Base-by-base conservation (phyloP, 2,113 vertebrate species). In the Peromyscus californicus region DNA sequence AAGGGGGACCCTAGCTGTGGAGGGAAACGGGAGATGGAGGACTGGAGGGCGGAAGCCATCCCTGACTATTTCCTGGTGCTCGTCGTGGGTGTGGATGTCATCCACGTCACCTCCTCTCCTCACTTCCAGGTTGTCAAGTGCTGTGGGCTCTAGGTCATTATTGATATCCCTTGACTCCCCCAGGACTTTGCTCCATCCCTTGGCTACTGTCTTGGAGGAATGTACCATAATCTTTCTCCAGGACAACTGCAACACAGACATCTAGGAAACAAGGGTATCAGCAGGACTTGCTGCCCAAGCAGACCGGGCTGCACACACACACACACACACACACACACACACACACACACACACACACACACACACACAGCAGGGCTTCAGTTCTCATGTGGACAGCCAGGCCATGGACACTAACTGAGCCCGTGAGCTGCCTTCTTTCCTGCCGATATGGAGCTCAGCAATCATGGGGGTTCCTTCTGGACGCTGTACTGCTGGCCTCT, bases 181-280 rank as follows among this genome's bases (percentile, higher is more conserved):
- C 75, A 65, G 0, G 29, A 82, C 80, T 92, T 42, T 92, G 93
- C 51, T 89, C 89, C 91, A 94, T 10, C 51, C 92, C 93, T 65
- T 96, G 93, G 94, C 78, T 92, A 91, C 92, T 87, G 92, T 89
- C 78, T 39, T 31, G 74, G 87, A 96, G 78, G 74, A 83, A 92
- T 88, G 79, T 76, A 89, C 54, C 84, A 80, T n/a, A 88, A 65
- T 33, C 89, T 57, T 88, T 90, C 80, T 96, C 85, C 80, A 91
- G 93, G 63, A 85, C 76, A 92, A 67, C 57, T 88, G 94, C 22
- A 70, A 89, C 86, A 89, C 57, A 94, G 48, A 87, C 2, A 26
- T 90, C 79, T 78, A 39, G 92, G 83, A 22, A 51, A 74, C 63
- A 69, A 4, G 7, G 0, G 2, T 39, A 11, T 83, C 67, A 59